These are phyloP conservation scores for Caenorhabditis doughertyi DNA, from an alignment of 2,888 invertebrate genomes.

Conservation along the genomic window DNA sequence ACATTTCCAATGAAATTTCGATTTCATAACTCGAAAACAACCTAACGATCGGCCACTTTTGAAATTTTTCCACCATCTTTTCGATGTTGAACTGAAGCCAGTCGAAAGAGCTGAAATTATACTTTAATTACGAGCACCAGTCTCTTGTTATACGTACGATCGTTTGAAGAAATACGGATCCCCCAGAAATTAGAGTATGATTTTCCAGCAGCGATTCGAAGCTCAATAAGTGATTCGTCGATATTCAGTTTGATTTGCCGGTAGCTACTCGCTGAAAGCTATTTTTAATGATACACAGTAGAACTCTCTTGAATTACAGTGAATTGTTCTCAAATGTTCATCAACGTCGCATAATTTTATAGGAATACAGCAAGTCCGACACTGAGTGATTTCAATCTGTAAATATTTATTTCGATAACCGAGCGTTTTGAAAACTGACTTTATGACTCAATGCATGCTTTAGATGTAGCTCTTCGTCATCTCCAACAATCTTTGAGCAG, in stretches of 20 bases:
- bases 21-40: conserved; percentile 7
- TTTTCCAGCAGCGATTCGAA: conserved; percentile 26
- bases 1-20: conserved; percentile 25
- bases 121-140: too few species aligned
- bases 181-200: conserved; percentile 35
- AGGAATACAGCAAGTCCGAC: conserved; percentile 13
- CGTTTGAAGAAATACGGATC: background rate
- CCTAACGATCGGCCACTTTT: conserved; percentile 16
- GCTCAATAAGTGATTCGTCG: conserved; percentile 11
- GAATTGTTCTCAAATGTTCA: conserved; percentile 10
- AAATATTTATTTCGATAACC: background rate
- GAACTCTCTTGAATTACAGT: background rate
- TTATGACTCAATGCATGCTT: conserved; percentile 4
- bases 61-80: conserved; percentile 5
- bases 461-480: background rate
- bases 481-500: conserved; percentile 8
- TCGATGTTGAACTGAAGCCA: background rate
- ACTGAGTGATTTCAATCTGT: conserved; percentile 25
- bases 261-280: background rate
- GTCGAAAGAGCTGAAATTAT: background rate
- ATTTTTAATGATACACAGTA: background rate
- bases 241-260: background rate
- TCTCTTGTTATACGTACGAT: conserved; percentile 1
- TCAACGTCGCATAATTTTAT: background rate
- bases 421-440: conserved; percentile 6